Percentiles rank a stretch among this genome's conserved stretches.
These are phyloP conservation scores for Butorides virescens DNA, from an alignment of 2,113 vertebrate genomes.

Conservation along the genomic window DNA sequence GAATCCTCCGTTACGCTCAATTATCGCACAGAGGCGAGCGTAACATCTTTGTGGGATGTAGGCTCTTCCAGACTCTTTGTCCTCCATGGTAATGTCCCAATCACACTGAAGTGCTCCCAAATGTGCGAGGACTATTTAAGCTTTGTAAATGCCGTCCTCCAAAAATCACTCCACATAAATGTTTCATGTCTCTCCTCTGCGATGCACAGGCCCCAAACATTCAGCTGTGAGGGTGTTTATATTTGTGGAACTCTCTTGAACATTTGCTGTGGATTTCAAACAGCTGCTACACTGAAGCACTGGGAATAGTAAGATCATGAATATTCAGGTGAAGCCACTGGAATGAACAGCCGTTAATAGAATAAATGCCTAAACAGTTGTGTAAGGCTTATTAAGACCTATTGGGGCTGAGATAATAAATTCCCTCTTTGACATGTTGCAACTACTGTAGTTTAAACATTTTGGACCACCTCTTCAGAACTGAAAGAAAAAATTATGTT, in stretches of 20 bases:
- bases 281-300: slow-evolving; percentile 86
- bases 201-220: slow-evolving; percentile 68
- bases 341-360: slow-evolving; percentile 91
- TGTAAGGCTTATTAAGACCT: slow-evolving; percentile 87
- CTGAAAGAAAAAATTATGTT: slow-evolving; percentile 77
- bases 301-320: slow-evolving; percentile 91
- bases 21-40: not conserved
- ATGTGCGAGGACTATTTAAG: slow-evolving; percentile 66
- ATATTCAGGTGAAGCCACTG: slow-evolving; percentile 93
- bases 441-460: slow-evolving; percentile 80
- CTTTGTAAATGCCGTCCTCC: slow-evolving; percentile 68
- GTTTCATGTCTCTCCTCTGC: slow-evolving; percentile 74
- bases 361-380: slow-evolving; percentile 88
- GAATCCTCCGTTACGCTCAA: slow-evolving; percentile 30
- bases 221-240: slow-evolving; percentile 82
- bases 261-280: slow-evolving; percentile 84
- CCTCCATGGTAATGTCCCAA: slow-evolving; percentile 61
- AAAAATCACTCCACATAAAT: slow-evolving; percentile 73
- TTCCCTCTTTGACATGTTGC: slow-evolving; percentile 80
- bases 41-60: slow-evolving; percentile 27
- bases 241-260: slow-evolving; percentile 85
- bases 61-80: slow-evolving; percentile 63
- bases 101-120: slow-evolving; percentile 69
- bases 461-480: slow-evolving; percentile 80
- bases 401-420: slow-evolving; percentile 85